Evolutionary conservation across 2,797 vertebrate species (phyloP).

Genomic region (Poeciliopsis turneri): DNA sequence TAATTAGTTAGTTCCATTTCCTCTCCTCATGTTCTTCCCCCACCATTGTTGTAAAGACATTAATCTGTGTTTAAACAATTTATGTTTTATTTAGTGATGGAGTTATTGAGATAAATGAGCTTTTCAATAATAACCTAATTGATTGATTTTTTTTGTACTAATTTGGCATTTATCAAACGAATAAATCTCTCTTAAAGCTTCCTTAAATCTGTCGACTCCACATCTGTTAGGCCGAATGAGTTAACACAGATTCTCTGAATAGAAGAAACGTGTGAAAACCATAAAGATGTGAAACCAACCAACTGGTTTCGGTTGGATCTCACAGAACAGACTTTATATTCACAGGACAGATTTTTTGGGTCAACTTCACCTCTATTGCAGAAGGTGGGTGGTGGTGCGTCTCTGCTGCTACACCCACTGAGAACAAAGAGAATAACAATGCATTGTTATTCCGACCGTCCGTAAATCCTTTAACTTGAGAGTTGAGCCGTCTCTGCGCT

Average conservation of each 20-base stretch:
- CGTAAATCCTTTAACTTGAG: slow-evolving; percentile 17
- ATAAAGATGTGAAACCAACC: neutral
- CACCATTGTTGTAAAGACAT: neutral
- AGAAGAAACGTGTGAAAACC: neutral
- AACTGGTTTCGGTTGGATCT: neutral
- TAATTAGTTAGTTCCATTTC: neutral
- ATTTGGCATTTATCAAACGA: neutral
- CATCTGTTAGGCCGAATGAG: neutral
- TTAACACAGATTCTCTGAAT: neutral
- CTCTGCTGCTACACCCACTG: slow-evolving; percentile 14
- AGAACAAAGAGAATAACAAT: slow-evolving; percentile 16
- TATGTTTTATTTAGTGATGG: neutral
- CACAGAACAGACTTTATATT: neutral
- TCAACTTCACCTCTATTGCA: neutral
- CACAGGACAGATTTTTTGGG: neutral
- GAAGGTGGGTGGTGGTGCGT: neutral
- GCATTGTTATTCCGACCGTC: slow-evolving; percentile 17
- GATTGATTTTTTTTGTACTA: neutral
- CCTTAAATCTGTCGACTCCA: neutral
- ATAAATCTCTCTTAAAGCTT: neutral
- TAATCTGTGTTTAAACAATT: neutral
- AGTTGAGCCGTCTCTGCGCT: slow-evolving; percentile 13
- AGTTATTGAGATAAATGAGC: neutral
- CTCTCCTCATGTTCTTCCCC: neutral
- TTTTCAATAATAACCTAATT: neutral